Base-by-base conservation (phyloP, 2,113 vertebrate species). In the Spea bombifrons region DNA sequence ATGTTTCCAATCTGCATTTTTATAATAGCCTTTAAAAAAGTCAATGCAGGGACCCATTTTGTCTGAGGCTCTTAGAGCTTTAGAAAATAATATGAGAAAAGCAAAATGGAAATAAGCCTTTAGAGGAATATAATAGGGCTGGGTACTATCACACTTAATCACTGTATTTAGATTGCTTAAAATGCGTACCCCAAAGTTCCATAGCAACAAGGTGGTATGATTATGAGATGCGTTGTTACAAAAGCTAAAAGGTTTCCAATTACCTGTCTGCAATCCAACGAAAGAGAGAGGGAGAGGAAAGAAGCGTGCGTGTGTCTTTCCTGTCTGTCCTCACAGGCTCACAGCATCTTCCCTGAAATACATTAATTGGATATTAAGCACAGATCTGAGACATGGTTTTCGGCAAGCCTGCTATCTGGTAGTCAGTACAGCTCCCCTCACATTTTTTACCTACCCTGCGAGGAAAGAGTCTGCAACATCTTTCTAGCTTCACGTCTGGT, bases 71-170 rank as follows among this genome's bases (percentile, higher is more conserved):
- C 13, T 53, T 30, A 71, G 1, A 78, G 57, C 17, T 64, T 64
- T 50, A 59, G 71, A 66, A 78, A 80, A 73, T 72, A 73, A 73
- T 49, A 73, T 44, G 49, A 55, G 49, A 55, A 79, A 79, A 44
- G 66, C 69, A 79, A 80, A 71, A 73, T 73, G 70, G 70, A 73
- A 73, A 80, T 72, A 72, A 73, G 50, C 43, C 45, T 80, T 80
- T 73, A 80, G 46, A 80, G 49, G 63, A 57, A 70, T 66, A 0
- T 71, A 71, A 84, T 80, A 15, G 8, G 50, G 30, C 43, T 48
- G 66, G 80, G 74, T 52, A 75, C 82, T 85, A 7, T 72, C n/a
- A 64, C 2, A 3, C 59, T 82, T 81, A 84, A 82, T 83, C 64
- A 79, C 74, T 81, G 83, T 75, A 81, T 81, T 82, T 0, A 16